phyloP scores from a whole-genome alignment of 1,140 invertebrate genomes.

The Leptinotarsa undecemlineata region DNA sequence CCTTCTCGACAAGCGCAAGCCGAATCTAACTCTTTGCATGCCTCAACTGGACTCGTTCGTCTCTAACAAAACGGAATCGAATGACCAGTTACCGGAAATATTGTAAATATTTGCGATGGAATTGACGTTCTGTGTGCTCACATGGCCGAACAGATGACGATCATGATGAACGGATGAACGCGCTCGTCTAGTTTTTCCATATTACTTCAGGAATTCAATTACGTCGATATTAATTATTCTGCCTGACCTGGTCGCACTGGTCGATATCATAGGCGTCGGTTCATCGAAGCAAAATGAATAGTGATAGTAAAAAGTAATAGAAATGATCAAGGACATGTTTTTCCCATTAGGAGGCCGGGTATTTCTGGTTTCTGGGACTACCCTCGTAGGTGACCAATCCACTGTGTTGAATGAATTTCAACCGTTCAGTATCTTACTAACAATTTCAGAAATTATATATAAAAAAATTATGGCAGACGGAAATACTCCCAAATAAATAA shows the following conservation, averaged over 20 bases:
- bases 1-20: neutral
- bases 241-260: neutral
- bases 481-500: too few species aligned
- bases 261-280: neutral
- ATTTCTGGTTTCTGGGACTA: too few species aligned
- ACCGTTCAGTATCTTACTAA: too few species aligned
- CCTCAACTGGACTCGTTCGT: neutral
- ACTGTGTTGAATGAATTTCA: too few species aligned
- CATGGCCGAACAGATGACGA: neutral
- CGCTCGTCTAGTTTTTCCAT: neutral
- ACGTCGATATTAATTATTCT: neutral
- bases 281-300: too few species aligned
- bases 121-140: neutral
- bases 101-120: neutral
- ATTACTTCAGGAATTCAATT: constrained; percentile 8
- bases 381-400: too few species aligned
- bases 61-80: neutral
- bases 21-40: neutral
- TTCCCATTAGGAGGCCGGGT: too few species aligned
- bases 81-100: neutral
- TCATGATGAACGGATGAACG: neutral
- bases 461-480: too few species aligned
- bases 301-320: too few species aligned
- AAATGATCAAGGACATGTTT: too few species aligned
- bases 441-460: too few species aligned